Conservation (phyloP, 2,113 vertebrate species). For the Rana temporaria region DNA sequence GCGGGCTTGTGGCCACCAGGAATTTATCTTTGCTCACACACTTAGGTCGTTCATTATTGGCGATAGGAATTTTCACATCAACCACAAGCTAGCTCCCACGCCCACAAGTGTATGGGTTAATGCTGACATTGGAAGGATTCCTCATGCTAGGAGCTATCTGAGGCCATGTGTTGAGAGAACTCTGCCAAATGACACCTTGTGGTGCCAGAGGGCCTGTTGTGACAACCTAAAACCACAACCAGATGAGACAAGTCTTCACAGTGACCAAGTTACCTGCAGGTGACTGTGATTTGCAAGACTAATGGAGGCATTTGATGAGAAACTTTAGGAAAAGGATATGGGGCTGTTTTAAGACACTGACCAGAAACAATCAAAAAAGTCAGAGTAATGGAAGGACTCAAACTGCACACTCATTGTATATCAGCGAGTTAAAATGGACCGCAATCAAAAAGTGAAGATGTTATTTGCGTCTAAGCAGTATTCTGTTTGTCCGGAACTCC, state of each 20-base stretch:
- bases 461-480: no score
- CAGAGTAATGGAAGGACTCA: no score
- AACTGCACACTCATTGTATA: no score
- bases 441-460: no score
- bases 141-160: neutral
- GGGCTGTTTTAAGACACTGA: no score
- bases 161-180: neutral
- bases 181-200: neutral
- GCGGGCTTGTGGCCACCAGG: neutral
- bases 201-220: neutral
- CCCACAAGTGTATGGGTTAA: neutral
- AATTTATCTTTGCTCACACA: neutral
- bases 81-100: neutral
- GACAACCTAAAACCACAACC: neutral
- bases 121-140: neutral
- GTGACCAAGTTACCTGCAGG: neutral
- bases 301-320: no score
- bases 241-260: neutral
- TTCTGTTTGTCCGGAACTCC: no score
- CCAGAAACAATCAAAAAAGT: no score
- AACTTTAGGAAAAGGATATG: no score
- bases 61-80: neutral
- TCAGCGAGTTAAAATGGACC: no score
- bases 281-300: neutral
- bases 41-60: neutral